phyloP scores from a whole-genome alignment of 2,888 invertebrate genomes.

The Aphrophora alni region DNA sequence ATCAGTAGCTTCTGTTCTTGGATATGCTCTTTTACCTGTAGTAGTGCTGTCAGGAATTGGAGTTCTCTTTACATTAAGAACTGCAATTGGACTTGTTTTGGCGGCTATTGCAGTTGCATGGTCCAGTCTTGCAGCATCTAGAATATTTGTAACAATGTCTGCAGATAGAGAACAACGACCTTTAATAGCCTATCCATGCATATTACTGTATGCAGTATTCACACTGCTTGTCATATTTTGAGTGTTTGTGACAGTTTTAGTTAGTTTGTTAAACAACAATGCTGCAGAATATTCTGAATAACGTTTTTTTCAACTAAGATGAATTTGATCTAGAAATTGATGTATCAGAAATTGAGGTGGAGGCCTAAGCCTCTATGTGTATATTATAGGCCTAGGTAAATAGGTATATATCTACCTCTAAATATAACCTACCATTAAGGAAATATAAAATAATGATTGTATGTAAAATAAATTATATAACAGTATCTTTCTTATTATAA shows the following conservation, averaged over 20 bases:
- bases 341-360: too few relatives aligned
- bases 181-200: conserved; percentile 91
- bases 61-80: conserved; percentile 76
- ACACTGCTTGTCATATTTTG: conserved; percentile 90
- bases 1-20: conserved; percentile 86
- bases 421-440: too few relatives aligned
- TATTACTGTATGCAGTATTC: conserved; percentile 91
- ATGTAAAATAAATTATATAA: too few relatives aligned
- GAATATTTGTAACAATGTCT: conserved; percentile 90
- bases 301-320: too few relatives aligned
- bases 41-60: conserved; percentile 83
- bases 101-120: conserved; percentile 77
- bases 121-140: conserved; percentile 92
- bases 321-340: too few relatives aligned
- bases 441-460: too few relatives aligned
- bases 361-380: too few relatives aligned
- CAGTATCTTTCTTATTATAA: too few relatives aligned
- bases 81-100: conserved; percentile 70
- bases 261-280: too few relatives aligned
- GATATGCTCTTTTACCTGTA: conserved; percentile 93
- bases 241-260: conserved; percentile 50
- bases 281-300: too few relatives aligned
- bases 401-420: too few relatives aligned
- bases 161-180: conserved; percentile 86
- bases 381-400: too few relatives aligned